Conservation (phyloP, 92 coral and sea anemone species). For the Actinostola sp. region DNA sequence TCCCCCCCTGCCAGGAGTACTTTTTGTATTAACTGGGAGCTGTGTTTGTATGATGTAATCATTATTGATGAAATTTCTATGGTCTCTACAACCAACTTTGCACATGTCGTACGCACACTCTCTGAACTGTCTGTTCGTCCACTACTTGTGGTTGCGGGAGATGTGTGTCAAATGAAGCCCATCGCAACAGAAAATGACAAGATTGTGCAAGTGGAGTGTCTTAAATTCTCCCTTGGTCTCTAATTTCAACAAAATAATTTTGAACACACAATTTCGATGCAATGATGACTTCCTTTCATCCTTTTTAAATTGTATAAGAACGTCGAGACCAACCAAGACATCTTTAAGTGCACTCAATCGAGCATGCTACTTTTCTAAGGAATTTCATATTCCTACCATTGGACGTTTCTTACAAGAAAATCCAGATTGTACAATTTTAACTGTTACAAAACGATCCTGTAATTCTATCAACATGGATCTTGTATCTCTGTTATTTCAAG, state of each 20-base stretch:
- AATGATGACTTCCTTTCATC: not conserved
- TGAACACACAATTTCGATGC: not conserved
- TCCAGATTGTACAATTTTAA: slow-evolving; percentile 9
- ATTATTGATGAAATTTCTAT: no score
- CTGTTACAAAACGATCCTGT: not conserved
- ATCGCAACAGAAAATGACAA: not conserved
- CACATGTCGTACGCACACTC: no score
- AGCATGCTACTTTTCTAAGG: not conserved
- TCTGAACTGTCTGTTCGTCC: no score
- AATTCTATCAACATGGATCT: not conserved
- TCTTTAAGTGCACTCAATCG: not conserved
- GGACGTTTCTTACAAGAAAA: not conserved
- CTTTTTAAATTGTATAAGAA: not conserved
- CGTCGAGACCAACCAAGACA: not conserved
- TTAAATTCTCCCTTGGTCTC: not conserved
- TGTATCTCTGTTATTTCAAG: not conserved
- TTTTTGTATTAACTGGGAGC: no score
- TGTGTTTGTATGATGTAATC: no score
- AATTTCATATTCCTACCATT: not conserved
- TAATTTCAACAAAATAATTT: not conserved
- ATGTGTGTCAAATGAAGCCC: slow-evolving; percentile 15
- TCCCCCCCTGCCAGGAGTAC: no score
- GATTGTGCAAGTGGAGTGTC: slow-evolving; percentile 2
- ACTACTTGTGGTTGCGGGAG: no score
- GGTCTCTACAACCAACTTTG: no score